These are phyloP conservation scores for Sycophila sp. DNA, from an alignment of 1,140 invertebrate species.

Conservation along the genomic window DNA sequence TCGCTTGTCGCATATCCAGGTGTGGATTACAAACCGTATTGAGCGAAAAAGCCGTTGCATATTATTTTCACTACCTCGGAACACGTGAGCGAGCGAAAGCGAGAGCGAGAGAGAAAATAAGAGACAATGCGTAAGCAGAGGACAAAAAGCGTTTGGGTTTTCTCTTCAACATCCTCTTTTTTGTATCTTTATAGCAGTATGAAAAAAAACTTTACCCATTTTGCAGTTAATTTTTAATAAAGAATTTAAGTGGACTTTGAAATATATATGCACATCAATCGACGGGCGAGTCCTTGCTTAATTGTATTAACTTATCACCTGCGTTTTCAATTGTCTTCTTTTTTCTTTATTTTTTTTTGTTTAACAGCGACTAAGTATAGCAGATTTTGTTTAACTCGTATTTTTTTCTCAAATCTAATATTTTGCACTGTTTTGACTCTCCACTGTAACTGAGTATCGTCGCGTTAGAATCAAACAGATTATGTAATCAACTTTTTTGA, in stretches of 20 bases:
- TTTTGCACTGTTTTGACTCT: too few species aligned
- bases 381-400: too few species aligned
- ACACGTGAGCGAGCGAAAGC: slow-evolving; percentile 2
- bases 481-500: too few species aligned
- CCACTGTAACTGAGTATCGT: too few species aligned
- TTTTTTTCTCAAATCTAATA: too few species aligned
- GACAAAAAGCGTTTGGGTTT: not conserved
- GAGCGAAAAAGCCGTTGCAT: slow-evolving; percentile 31
- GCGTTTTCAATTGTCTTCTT: not conserved
- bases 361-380: too few species aligned
- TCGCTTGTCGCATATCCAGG: slow-evolving; percentile 45
- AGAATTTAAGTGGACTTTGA: slow-evolving; percentile 5
- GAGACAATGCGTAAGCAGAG: not conserved
- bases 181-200: slow-evolving; percentile 19
- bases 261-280: not conserved
- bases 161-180: too few species aligned
- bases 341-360: not conserved
- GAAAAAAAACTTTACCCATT: not conserved
- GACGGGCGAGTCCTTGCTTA: not conserved
- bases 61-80: slow-evolving; percentile 24
- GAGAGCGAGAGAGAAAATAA: not conserved
- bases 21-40: slow-evolving; percentile 45
- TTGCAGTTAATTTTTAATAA: slow-evolving; percentile 31
- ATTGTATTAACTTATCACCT: not conserved
- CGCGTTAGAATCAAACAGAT: too few species aligned